Evolutionary conservation across 2,113 vertebrate species (phyloP), one percentile per base, ranked within the genome.

Genomic region (Labeo rohita): DNA sequence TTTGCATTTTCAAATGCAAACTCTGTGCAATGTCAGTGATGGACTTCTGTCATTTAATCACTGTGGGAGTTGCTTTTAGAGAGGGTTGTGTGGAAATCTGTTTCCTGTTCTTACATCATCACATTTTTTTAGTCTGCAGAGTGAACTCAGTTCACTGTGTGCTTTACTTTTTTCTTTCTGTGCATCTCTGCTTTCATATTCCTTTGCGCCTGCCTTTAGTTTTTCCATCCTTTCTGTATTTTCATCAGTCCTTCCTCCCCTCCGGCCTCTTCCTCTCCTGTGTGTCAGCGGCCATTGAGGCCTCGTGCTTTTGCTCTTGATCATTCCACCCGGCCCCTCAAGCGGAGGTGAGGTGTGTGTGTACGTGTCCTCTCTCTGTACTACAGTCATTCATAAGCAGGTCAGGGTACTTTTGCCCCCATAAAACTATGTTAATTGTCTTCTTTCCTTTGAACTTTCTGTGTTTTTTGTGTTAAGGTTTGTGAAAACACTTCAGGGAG

Each of bases 301-400:
- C 83, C 73, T 3, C 80, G 73, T 73, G 50, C 34, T 59, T 75
- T 77, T 49, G 72, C 45, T 77, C 50, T 87, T 13, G 96, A 96
- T 86, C 93, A 92, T 86, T 91, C 93, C 85, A 92, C 93, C 65
- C 92, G 90, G 86, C 90, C 93, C 75, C 85, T 94, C 87, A 95
- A 95, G 3, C 95, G 94, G 92, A 97, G 96, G 96, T 97, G 96
- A 95, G 96, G 93, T 16, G 65, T 70, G 68, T 68, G 34, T 63
- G 28, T 39, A 4, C 72, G 23, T 73, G 2, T 45, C 28, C 50
- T 16, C 43, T 52, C 43, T 77, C 16, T 50, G 13, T 18, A 23
- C 66, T 34, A 15, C 81, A 65, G 16, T 61, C 45, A 9, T 66
- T 81, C 15, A 70, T 45, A 66, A 45, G 50, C 23, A 21, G 13